Evolutionary conservation across 1,140 invertebrate genomes (phyloP).

Genomic region (Oncopodura yosiiana): DNA sequence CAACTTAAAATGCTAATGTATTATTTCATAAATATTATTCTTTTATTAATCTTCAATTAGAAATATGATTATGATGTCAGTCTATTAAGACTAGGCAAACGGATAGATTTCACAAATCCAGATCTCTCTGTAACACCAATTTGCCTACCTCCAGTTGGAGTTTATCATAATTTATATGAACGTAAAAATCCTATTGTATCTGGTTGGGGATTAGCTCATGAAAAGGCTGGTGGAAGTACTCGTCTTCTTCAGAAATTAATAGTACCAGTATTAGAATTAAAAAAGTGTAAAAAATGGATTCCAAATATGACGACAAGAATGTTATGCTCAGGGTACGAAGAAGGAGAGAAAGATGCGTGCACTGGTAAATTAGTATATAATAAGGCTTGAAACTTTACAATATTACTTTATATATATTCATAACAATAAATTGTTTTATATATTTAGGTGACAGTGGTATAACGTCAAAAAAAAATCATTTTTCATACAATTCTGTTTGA

Average conservation of each 20-base stretch:
- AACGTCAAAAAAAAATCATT: too few species aligned
- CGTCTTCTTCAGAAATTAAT: conserved; percentile 6
- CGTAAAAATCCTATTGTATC: neutral
- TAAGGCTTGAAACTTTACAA: neutral
- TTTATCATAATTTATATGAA: neutral
- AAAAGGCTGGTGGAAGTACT: conserved; percentile 11
- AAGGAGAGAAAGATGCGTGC: conserved; percentile 9
- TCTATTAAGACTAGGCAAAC: conserved; percentile 1
- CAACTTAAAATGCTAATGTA: too few species aligned
- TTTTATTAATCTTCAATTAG: neutral
- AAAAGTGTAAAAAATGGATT: conserved; percentile 8
- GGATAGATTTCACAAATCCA: neutral
- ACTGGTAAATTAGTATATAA: neutral
- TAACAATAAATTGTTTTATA: neutral
- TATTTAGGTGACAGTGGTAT: too few species aligned
- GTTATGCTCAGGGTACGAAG: conserved; percentile 3
- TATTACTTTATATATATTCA: neutral
- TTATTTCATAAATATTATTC: neutral
- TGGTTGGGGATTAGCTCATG: conserved; percentile 12
- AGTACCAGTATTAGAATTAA: neutral
- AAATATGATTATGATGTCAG: conserved; percentile 11
- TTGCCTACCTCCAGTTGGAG: neutral
- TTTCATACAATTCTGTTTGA: too few species aligned
- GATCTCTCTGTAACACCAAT: conserved; percentile 7
- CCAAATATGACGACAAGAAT: conserved; percentile 10